Conservation (phyloP, 2,888 invertebrate species). For the Podotricha telesiphe region DNA sequence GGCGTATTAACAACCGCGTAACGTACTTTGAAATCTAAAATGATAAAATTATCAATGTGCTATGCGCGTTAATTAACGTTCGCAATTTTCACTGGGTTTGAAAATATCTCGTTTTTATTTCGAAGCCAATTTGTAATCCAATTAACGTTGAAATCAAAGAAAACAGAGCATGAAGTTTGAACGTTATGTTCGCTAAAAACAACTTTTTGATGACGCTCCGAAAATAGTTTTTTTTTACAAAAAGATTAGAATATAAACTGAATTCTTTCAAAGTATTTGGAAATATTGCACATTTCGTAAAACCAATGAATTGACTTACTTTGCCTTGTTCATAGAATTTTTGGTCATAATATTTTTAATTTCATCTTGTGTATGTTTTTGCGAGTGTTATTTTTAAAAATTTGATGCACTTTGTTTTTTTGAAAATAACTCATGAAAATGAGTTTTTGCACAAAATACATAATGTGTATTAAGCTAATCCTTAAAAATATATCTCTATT, state of each 20-base stretch:
- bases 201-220: constrained; percentile 12
- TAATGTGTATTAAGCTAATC: no score
- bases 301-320: background rate
- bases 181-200: constrained; percentile 19
- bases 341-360: background rate
- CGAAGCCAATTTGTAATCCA: constrained; percentile 33
- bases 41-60: constrained; percentile 16
- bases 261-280: background rate
- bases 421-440: no score
- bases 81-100: constrained; percentile 20
- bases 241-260: constrained; percentile 5
- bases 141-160: constrained; percentile 31
- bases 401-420: no score
- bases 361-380: background rate
- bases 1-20: background rate
- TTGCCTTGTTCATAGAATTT: no score
- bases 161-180: constrained; percentile 25
- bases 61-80: constrained; percentile 3
- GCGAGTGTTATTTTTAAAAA: no score
- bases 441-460: no score
- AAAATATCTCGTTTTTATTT: constrained; percentile 28
- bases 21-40: background rate
- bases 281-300: background rate
- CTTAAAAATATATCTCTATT: no score
- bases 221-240: background rate